phyloP scores from a whole-genome alignment of 92 coral and sea anemone species.

The Epizoanthus stellaris region DNA sequence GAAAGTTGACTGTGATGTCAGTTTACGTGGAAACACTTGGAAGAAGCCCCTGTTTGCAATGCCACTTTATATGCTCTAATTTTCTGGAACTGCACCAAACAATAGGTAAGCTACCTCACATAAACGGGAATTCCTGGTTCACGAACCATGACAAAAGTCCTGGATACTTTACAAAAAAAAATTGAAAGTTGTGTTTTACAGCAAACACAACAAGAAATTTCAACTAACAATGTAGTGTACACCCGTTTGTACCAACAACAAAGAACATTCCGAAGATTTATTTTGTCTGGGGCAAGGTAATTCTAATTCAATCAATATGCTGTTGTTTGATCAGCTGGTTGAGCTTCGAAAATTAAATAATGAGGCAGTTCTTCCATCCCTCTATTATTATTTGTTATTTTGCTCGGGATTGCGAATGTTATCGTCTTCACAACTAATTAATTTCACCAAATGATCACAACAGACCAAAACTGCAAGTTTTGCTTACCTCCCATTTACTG shows the following conservation, averaged over 20 bases:
- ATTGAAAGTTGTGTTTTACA: not conserved
- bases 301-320: not conserved
- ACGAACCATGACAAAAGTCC: conserved; percentile 23
- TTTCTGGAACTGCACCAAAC: not conserved
- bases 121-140: conserved; percentile 19
- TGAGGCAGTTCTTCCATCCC: conserved; percentile 8
- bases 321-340: not conserved
- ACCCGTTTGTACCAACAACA: not conserved
- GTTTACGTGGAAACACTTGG: not conserved
- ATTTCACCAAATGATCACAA: conserved; percentile 9
- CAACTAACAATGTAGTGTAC: not conserved
- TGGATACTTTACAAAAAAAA: not conserved
- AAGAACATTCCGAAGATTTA: conserved; percentile 5
- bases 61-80: conserved; percentile 21
- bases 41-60: not conserved
- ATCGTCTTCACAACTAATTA: conserved; percentile 22
- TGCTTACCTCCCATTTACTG: conserved; percentile 4
- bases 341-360: not conserved
- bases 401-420: conserved; percentile 12
- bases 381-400: conserved; percentile 5
- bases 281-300: conserved; percentile 5
- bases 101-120: not conserved
- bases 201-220: conserved; percentile 13
- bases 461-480: not conserved
- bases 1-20: not conserved